Conservation (phyloP, 2,797 vertebrate species). For the Coendou prehensilis region DNA sequence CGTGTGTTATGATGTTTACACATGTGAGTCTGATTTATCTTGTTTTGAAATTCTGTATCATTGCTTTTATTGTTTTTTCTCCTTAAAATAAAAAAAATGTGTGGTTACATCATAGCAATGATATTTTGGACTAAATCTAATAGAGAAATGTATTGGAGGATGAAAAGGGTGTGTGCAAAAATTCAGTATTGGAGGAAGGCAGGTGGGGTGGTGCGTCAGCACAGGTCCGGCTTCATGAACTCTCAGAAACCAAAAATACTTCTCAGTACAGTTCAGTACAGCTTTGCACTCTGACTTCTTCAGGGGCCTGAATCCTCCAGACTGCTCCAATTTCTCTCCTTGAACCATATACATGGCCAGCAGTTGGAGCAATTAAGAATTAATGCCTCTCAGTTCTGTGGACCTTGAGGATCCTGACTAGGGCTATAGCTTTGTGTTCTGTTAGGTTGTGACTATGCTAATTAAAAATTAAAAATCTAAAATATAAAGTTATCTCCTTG, state of each 20-base stretch:
- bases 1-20: too few relatives aligned
- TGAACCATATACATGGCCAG: not conserved
- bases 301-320: not conserved
- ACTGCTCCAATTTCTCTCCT: not conserved
- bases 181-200: not conserved
- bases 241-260: not conserved
- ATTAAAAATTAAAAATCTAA: constrained; percentile 23
- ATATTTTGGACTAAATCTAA: not conserved
- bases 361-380: not conserved
- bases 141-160: not conserved
- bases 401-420: not conserved
- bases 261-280: not conserved
- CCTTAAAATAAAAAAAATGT: not conserved
- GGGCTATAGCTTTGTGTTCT: not conserved
- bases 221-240: not conserved
- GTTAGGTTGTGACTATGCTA: not conserved
- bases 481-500: not conserved
- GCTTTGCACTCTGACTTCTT: not conserved
- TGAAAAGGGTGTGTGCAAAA: not conserved
- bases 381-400: not conserved
- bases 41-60: not conserved
- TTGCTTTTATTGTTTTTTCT: not conserved
- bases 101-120: not conserved
- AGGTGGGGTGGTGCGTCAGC: not conserved
- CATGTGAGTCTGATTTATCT: too few relatives aligned